phyloP scores from a whole-genome alignment of 2,113 vertebrate species.

The Rousettus leschenaultii region DNA sequence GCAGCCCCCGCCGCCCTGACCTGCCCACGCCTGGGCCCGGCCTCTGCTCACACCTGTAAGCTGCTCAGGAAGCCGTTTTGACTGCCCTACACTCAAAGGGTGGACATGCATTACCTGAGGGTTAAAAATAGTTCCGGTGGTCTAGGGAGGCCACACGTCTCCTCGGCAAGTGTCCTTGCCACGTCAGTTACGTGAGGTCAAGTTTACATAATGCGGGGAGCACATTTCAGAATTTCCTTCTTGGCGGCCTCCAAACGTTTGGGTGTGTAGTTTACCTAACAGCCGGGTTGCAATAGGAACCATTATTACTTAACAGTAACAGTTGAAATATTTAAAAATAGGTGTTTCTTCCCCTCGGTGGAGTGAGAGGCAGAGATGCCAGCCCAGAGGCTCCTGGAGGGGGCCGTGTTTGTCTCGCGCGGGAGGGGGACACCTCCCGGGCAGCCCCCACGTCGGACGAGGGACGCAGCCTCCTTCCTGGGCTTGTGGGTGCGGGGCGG shows the following conservation, averaged over 20 bases:
- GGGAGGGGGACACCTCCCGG: neutral
- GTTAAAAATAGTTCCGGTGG: neutral
- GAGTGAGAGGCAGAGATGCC: neutral
- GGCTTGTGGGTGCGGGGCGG: neutral
- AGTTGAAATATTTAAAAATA: conserved; percentile 49
- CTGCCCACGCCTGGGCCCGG: neutral
- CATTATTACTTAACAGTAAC: conserved; percentile 25
- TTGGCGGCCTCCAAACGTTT: conserved; percentile 1
- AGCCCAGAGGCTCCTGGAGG: fast-evolving
- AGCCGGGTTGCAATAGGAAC: conserved; percentile 26
- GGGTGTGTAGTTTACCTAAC: neutral
- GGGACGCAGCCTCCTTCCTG: neutral
- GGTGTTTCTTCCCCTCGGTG: neutral
- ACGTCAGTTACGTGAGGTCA: neutral
- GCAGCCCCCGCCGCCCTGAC: fast-evolving
- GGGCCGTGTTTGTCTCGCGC: too few species aligned
- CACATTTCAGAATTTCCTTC: conserved; percentile 47
- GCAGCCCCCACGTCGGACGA: neutral
- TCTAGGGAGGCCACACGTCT: neutral
- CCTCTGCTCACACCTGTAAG: neutral
- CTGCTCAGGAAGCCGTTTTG: neutral
- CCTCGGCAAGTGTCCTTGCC: neutral
- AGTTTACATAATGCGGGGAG: neutral
- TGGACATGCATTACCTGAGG: neutral
- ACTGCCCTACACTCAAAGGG: neutral